phyloP scores from a whole-genome alignment of 2,888 invertebrate genomes.

The Aelia acuminata region DNA sequence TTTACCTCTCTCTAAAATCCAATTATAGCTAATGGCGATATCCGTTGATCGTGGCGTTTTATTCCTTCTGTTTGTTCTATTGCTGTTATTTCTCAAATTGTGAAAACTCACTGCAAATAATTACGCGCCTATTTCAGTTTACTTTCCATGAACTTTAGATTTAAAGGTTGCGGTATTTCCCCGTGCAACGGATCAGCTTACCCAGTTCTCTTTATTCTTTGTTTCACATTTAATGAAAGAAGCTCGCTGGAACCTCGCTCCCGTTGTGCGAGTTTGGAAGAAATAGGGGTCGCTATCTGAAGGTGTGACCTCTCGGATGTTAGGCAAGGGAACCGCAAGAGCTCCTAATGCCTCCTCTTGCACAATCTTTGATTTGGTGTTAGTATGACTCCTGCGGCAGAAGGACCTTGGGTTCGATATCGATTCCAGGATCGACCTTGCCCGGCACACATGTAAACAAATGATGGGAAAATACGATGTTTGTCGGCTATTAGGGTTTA shows the following conservation, averaged over 20 bases:
- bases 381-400: slow-evolving; percentile 31
- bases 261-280: background rate
- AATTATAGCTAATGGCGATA: background rate
- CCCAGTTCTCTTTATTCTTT: slow-evolving; percentile 27
- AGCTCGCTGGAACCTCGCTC: slow-evolving; percentile 22
- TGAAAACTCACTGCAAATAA: slow-evolving; percentile 19
- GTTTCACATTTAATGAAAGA: slow-evolving; percentile 31
- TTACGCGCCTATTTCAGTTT: slow-evolving; percentile 32
- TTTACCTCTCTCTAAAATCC: too few relatives aligned
- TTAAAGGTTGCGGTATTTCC: slow-evolving; percentile 29
- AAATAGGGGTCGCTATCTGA: background rate
- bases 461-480: background rate
- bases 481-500: background rate
- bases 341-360: slow-evolving; percentile 18
- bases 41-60: background rate
- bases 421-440: slow-evolving; percentile 18
- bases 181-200: background rate
- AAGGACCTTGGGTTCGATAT: slow-evolving; percentile 41
- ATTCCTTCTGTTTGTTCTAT: slow-evolving; percentile 9
- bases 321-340: slow-evolving; percentile 44
- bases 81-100: background rate
- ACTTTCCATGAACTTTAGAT: slow-evolving; percentile 41
- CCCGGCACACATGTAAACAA: slow-evolving; percentile 34
- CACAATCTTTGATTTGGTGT: slow-evolving; percentile 39
- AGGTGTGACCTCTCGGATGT: background rate